These are phyloP conservation scores for Drosophila nikananu DNA, from an alignment of 1,140 invertebrate genomes.

Conservation along the genomic window DNA sequence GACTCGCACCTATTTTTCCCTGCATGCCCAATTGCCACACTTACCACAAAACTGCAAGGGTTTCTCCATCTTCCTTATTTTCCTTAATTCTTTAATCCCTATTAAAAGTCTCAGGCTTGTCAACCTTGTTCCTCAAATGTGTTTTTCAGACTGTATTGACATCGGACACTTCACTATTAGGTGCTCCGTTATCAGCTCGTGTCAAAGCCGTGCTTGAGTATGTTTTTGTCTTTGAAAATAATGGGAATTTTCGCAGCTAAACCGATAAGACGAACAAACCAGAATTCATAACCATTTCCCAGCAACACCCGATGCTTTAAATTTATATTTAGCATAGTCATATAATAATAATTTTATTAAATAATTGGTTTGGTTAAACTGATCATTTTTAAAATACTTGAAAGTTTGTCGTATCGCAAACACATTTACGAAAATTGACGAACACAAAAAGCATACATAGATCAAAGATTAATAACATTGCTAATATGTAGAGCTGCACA, in stretches of 20 bases:
- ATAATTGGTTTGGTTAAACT: too few species aligned
- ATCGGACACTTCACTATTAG: neutral
- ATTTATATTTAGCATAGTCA: neutral
- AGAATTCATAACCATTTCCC: neutral
- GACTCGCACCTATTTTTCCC: neutral
- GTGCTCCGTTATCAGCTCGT: slow-evolving; percentile 25
- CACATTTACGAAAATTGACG: too few species aligned
- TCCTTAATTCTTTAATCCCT: neutral
- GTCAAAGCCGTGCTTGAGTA: slow-evolving; percentile 22
- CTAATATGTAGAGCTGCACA: too few species aligned
- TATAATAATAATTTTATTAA: too few species aligned
- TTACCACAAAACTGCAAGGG: slow-evolving; percentile 42
- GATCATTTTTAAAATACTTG: too few species aligned
- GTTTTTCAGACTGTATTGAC: slow-evolving; percentile 43
- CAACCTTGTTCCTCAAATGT: slow-evolving; percentile 37
- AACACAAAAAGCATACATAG: too few species aligned
- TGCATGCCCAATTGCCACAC: neutral
- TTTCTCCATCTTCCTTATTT: slow-evolving; percentile 32
- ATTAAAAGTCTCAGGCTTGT: neutral
- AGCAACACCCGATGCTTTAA: neutral
- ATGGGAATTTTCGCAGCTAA: slow-evolving; percentile 6
- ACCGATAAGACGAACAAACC: slow-evolving; percentile 1
- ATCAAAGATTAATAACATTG: too few species aligned
- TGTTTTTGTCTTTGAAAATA: slow-evolving; percentile 20
- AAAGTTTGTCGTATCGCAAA: too few species aligned